These are phyloP conservation scores for Crambe crambe DNA, from an alignment of 37 sponge, comb jelly and placozoan species.

Conservation along the genomic window DNA sequence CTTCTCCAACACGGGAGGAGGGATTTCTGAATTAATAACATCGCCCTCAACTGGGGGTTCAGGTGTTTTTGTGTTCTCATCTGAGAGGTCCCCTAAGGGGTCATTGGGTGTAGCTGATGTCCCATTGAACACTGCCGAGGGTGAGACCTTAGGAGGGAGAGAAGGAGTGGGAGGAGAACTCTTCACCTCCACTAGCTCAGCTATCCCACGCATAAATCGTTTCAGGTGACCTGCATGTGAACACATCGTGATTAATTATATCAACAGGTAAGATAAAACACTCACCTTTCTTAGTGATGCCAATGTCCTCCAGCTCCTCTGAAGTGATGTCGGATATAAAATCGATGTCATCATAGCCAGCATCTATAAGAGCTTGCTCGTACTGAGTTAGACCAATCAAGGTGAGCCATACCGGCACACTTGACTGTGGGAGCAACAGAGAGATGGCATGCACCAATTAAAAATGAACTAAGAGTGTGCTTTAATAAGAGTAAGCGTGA, in stretches of 20 bases:
- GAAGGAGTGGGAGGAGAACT: conserved; percentile 17
- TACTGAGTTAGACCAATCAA: conserved; percentile 57
- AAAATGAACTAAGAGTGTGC: background rate
- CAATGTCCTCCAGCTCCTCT: conserved; percentile 82
- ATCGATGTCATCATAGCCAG: conserved; percentile 95
- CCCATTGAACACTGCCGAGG: background rate
- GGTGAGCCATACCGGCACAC: conserved; percentile 68
- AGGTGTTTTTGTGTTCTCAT: background rate
- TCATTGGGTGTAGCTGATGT: background rate
- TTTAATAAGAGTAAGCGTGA: background rate
- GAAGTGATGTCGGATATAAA: conserved; percentile 80
- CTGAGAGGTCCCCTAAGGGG: background rate
- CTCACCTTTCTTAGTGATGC: conserved; percentile 75
- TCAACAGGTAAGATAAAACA: background rate
- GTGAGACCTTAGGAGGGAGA: background rate
- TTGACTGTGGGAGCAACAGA: conserved; percentile 30
- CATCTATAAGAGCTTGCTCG: conserved; percentile 58
- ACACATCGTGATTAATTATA: background rate
- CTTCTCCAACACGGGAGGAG: background rate
- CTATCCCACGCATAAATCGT: conserved; percentile 56
- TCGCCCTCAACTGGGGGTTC: background rate
- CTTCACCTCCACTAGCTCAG: conserved; percentile 31
- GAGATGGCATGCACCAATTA: background rate
- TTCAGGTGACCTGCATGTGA: conserved; percentile 57
- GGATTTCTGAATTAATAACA: background rate